phyloP scores from a whole-genome alignment of 2,888 invertebrate genomes.

The Acheta domesticus region DNA sequence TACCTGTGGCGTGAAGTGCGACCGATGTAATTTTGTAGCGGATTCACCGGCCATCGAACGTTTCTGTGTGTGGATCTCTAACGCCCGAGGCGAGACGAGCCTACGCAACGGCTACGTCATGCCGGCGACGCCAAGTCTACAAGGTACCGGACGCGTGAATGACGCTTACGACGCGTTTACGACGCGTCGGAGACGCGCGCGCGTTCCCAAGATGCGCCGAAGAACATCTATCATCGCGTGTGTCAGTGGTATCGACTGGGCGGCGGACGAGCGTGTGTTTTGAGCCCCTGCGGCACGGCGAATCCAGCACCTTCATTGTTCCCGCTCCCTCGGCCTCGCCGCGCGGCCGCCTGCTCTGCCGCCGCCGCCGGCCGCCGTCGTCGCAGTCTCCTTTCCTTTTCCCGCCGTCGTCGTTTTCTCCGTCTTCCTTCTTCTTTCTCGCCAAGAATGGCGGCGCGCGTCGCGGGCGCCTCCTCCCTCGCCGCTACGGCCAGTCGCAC shows the following conservation, averaged over 20 bases:
- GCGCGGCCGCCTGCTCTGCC: neutral
- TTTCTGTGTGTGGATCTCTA: no score
- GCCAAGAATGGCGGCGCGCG: neutral
- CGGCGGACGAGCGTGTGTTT: neutral
- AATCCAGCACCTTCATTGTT: neutral
- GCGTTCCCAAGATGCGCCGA: slow-evolving; percentile 5
- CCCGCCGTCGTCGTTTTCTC: neutral
- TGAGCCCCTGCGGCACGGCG: neutral
- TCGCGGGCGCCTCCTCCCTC: slow-evolving; percentile 3
- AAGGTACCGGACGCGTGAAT: no score
- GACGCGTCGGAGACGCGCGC: neutral
- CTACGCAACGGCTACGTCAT: no score
- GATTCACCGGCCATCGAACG: no score
- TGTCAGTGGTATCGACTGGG: neutral
- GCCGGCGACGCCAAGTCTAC: no score
- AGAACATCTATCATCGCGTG: neutral
- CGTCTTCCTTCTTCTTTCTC: neutral
- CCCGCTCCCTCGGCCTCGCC: neutral
- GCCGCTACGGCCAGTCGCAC: neutral
- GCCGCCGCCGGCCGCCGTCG: no score
- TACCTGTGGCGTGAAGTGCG: no score
- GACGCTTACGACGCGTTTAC: no score
- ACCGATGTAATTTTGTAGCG: no score
- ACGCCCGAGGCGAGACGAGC: no score
- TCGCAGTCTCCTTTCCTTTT: neutral